Evolutionary conservation across 2,888 invertebrate genomes (phyloP), one percentile per base, ranked within the genome.

Genomic region (Andrena bicolor): DNA sequence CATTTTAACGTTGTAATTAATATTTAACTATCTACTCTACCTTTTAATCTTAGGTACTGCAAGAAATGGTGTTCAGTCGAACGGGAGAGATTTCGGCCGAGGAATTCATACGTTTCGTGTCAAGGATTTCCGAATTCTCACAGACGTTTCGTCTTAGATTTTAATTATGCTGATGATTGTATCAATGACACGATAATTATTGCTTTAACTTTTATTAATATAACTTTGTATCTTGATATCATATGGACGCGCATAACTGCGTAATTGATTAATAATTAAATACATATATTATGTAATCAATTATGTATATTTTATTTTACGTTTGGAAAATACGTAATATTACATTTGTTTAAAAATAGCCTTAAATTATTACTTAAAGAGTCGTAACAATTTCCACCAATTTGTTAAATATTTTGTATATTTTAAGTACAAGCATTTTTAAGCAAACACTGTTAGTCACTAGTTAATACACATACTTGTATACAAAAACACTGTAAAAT

Each of bases 91-190:
- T 96, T 79, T 95, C 95, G 7, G 90, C 94, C 30, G 93, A 94
- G 84, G 96, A 96, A 93, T 96, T 96, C 90, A 94, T 95, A 83
- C 95, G 96, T 83, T 95, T 96, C 1, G 94, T 96, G 85, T 92
- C 95, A 2, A 95, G 96, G 92, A 95, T 96, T 91, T 95, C 96
- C 0, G 96, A 96, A 88, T 96, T 96, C 90, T 89, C 94, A 13
- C 94, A 94, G 58, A 95, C 96, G 0, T 96, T 96, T 92, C 95
- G 95, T 88, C 95, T 96, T 88, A 94, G 95, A 91, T 69, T 88
- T 65, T 89, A 85, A 83, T 70, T 65, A 30, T 16, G 5, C 20
- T 32, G 4, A 10, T 0, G 8, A 70, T 20, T 0, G 6, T 4
- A 13, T 26, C 16, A 28, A 4, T 2, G 2, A 2, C 13, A 41